Evolutionary conservation across 2,888 invertebrate species (phyloP).

Genomic region (Calephelis perditalis): DNA sequence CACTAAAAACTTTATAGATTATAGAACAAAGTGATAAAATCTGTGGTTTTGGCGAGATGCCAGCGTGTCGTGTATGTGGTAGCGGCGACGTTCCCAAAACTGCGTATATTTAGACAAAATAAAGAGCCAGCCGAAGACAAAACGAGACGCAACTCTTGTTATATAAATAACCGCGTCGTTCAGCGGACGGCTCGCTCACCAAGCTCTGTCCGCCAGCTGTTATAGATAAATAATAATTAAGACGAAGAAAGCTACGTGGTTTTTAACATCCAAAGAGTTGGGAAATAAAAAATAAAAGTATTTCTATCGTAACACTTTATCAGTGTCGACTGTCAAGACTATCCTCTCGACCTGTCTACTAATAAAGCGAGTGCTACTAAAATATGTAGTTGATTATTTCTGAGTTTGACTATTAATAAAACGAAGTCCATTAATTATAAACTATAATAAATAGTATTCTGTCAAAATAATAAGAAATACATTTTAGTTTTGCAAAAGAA

Average conservation of each 20-base stretch:
- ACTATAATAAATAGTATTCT: too few species aligned
- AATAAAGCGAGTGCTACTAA: background rate
- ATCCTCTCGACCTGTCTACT: background rate
- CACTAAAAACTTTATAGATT: constrained; percentile 41
- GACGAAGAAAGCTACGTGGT: constrained; percentile 61
- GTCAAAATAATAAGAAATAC: too few species aligned
- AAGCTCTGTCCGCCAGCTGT: constrained; percentile 74
- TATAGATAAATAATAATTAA: constrained; percentile 77
- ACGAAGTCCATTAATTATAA: background rate
- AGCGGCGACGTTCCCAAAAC: constrained; percentile 76
- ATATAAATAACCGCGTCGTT: constrained; percentile 76
- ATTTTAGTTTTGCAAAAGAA: too few species aligned
- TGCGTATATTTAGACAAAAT: constrained; percentile 79
- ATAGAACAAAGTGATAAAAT: constrained; percentile 60
- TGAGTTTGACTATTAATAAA: constrained; percentile 2
- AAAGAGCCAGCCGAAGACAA: constrained; percentile 77
- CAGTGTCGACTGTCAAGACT: constrained; percentile 2
- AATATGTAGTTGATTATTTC: background rate
- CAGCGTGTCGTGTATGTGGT: constrained; percentile 48
- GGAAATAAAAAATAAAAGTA: constrained; percentile 30
- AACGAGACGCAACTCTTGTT: constrained; percentile 76
- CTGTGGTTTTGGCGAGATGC: constrained; percentile 61
- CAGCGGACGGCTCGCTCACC: constrained; percentile 59
- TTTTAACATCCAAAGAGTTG: constrained; percentile 29
- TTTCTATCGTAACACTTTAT: constrained; percentile 5